Base-by-base conservation (phyloP, 2,113 vertebrate species). In the Polypterus bichir region DNA sequence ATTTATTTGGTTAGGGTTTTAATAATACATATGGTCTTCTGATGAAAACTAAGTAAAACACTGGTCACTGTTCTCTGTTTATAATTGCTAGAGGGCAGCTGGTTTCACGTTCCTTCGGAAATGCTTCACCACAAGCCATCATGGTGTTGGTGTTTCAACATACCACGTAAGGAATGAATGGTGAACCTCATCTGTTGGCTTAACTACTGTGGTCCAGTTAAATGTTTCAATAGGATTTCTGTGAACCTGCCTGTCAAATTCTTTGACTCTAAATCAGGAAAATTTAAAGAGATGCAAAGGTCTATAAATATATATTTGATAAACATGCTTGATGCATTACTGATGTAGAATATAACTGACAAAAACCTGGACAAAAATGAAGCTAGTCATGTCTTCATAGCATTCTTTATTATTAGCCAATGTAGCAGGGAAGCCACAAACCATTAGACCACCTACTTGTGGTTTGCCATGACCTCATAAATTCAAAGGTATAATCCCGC, bases 281-380 rank as follows among this genome's bases (percentile, higher is more conserved):
- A 27, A 27, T 2, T 27, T 27, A 27, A 27, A 27, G 27, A 27
- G 27, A 27, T 27, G 27, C 27, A 27, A 2, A 27, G 27, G 27
- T 27, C 27, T 27, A 27, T 27, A 27, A 27, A 27, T 27, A 27
- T 27, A 10, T 51, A 54, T 44, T 51, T 65, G 4, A 47, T 57
- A 58, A 70, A 60, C 44, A 58, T 68, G 66, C 71, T 62, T 11
- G 62, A 70, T 0, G 27, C 44, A 71, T 69, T 69, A 44, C 60
- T 49, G 27, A 27, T 27, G 56, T 59, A 5, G 53, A 58, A 49
- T 63, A 11, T 56, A 27, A 68, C 73, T 62, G 59, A 44, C 11
- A 62, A 7, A 58, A 46, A 46, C 1, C 7, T 62, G 55, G 45
- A 59, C 48, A 4, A 64, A 60, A 65, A 47, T 27, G 44, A 3